Conservation (phyloP, 2,888 invertebrate genomes). For the Clusia tigrina region DNA sequence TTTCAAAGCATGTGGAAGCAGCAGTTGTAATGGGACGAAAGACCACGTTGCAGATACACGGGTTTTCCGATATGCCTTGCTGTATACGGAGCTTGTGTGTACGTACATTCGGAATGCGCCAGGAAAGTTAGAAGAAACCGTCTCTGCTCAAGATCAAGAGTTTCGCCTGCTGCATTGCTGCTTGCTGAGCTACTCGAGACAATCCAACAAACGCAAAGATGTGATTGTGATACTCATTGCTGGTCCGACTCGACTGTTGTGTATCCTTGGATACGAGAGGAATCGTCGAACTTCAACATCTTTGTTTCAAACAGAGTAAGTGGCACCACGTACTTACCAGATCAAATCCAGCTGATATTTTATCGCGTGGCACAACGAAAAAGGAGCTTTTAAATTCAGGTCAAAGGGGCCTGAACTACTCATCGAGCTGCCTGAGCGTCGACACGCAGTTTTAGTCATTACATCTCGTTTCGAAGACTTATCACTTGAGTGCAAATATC, state of each 20-base stretch:
- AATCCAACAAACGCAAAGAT: slow-evolving; percentile 4
- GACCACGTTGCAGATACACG: slow-evolving; percentile 26
- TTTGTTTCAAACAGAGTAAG: slow-evolving; percentile 10
- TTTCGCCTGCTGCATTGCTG: slow-evolving; percentile 17
- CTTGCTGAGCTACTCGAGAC: slow-evolving; percentile 18
- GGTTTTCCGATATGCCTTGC: slow-evolving; percentile 26
- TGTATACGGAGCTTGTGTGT: slow-evolving; percentile 28
- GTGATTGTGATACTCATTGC: slow-evolving; percentile 15
- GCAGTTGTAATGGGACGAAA: no score
- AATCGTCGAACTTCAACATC: slow-evolving; percentile 10
- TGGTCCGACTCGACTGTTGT: slow-evolving; percentile 33
- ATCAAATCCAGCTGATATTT: slow-evolving; percentile 30
- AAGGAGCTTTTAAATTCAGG: slow-evolving; percentile 26
- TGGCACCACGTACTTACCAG: slow-evolving; percentile 29
- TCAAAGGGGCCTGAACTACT: slow-evolving; percentile 7
- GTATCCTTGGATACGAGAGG: slow-evolving; percentile 9
- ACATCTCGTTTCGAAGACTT: neutral
- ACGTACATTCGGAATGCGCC: neutral
- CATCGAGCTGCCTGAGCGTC: slow-evolving; percentile 19
- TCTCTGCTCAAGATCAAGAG: slow-evolving; percentile 15
- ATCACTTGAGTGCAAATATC: slow-evolving; percentile 20
- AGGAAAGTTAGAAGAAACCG: neutral
- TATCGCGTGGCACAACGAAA: slow-evolving; percentile 28
- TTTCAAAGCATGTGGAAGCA: slow-evolving; percentile 36
- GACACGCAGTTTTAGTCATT: slow-evolving; percentile 2